Evolutionary conservation across 2,888 invertebrate genomes (phyloP).

Genomic region (Lithophane socia): DNA sequence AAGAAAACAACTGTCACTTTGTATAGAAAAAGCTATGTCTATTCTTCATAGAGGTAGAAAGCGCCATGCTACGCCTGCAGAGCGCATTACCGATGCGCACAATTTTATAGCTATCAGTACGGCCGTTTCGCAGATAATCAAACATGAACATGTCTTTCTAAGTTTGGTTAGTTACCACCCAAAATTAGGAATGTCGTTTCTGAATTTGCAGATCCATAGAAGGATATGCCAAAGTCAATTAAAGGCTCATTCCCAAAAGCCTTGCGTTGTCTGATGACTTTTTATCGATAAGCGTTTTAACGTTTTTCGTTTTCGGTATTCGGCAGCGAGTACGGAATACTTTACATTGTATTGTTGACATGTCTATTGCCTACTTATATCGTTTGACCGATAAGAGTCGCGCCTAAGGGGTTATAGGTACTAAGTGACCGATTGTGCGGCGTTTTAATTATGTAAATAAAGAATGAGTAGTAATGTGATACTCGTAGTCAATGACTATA

Average conservation of each 20-base stretch:
- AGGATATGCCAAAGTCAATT: constrained; percentile 19
- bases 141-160: neutral
- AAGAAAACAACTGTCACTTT: no score
- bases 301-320: constrained; percentile 2
- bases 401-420: neutral
- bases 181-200: constrained; percentile 27
- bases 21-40: no score
- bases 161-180: neutral
- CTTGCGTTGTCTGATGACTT: constrained; percentile 2
- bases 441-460: neutral
- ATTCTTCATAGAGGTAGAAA: no score
- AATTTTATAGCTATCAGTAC: neutral
- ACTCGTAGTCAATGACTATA: no score
- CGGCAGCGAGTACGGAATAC: neutral
- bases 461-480: neutral
- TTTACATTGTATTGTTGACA: constrained; percentile 24
- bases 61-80: no score
- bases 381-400: constrained; percentile 47
- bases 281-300: constrained; percentile 27
- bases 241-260: constrained; percentile 23
- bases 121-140: neutral
- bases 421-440: constrained; percentile 28
- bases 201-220: constrained; percentile 10
- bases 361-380: constrained; percentile 17
- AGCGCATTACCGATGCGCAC: neutral